These are phyloP conservation scores for Cephalotes varians DNA, from an alignment of 2,888 invertebrate species.

Conservation along the genomic window DNA sequence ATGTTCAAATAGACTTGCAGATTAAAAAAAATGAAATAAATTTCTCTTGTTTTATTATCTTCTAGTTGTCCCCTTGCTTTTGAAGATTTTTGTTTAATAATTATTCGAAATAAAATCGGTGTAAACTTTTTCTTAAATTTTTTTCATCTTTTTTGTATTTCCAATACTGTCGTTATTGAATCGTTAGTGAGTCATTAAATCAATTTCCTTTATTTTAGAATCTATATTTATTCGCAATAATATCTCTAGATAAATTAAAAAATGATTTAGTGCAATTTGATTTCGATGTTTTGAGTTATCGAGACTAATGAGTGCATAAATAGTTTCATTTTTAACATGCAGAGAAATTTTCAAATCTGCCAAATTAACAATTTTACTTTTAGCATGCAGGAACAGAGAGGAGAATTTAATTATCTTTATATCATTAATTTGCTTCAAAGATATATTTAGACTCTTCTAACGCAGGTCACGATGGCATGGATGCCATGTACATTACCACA, in stretches of 20 bases:
- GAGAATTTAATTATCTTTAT: background rate
- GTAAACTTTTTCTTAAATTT: constrained; percentile 11
- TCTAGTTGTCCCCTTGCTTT: background rate
- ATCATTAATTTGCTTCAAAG: background rate
- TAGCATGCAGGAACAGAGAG: background rate
- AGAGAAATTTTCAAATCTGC: too few species aligned
- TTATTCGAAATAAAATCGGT: constrained; percentile 6
- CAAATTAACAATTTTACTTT: background rate
- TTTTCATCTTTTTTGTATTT: too few species aligned
- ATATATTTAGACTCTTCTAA: background rate
- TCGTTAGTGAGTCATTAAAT: constrained; percentile 13
- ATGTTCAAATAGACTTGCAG: background rate
- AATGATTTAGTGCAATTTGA: background rate
- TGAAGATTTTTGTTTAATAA: constrained; percentile 2
- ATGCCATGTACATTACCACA: background rate
- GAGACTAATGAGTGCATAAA: background rate
- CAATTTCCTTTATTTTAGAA: background rate
- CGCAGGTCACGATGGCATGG: background rate
- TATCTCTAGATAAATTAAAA: background rate
- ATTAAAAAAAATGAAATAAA: constrained; percentile 19
- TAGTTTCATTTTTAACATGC: background rate
- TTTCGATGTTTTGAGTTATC: background rate
- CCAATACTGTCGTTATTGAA: background rate
- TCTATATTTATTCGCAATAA: background rate
- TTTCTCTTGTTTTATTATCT: constrained; percentile 5